Base-by-base conservation (phyloP, 1,140 invertebrate species). In the Polyergus mexicanus region DNA sequence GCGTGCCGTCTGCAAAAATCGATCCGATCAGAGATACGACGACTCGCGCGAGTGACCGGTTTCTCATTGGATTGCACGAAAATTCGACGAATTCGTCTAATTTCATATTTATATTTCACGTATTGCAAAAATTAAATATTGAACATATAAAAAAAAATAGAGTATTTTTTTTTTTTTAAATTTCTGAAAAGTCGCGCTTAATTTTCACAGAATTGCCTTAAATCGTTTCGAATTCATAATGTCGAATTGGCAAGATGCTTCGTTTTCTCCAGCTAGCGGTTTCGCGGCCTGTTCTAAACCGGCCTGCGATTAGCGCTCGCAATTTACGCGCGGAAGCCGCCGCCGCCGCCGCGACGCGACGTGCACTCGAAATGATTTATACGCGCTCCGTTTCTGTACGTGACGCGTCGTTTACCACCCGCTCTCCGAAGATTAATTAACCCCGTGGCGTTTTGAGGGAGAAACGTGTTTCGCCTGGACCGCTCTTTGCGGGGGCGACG, bases 351-450 rank as follows among this genome's bases (percentile, higher is more conserved):
- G 56, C 78, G 68, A 72, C 68, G 68, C 78, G 66, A 58, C 78
- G 78, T 81, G 68, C 68, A 60, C 68, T 83, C 78, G 66, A 60
- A 72, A 83, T 83, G 78, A 83, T 83, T 83, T 83, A 83, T 83
- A 83, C 54, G 78, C 68, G 78, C 41, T 72, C 78, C 78, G 54
- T 81, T 66, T 81, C 54, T n/a, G 78, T 62, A 83, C 78, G 78
- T 83, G 78, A 83, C 78, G 78, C 78, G 54, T 83, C 78, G 78
- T 83, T 83, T 83, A 83, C 78, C 78, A 83, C 78, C 78, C 78
- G 78, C 78, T 83, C 66, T 44, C 47, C 25, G 68, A 83, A 83
- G 78, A 83, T 83, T 83, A 83, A 83, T 83, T 83, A 83, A 83
- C 78, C 78, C 68, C 68, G 54, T 83, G 78, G 78, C 66, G 68